These are phyloP conservation scores for Spilogale gracilis DNA, from an alignment of 2,113 vertebrate genomes.

Conservation along the genomic window DNA sequence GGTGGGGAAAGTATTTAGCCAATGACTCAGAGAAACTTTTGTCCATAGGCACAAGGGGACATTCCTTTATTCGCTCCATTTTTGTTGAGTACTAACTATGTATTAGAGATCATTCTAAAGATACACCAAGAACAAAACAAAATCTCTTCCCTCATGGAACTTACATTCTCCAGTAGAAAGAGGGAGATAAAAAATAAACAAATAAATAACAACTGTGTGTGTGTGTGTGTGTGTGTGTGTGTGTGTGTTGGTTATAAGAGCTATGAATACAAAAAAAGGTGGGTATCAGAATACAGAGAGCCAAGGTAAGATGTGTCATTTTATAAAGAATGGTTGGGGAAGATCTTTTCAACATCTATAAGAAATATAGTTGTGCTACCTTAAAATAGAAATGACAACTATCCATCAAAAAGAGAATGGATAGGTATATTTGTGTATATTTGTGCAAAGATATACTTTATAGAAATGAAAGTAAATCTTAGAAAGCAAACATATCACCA, in stretches of 20 bases:
- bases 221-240: not conserved
- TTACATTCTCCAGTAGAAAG: not conserved
- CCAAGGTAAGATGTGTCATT: not conserved
- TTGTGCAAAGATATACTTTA: not conserved
- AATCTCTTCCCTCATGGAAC: not conserved
- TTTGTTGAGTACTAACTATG: not conserved
- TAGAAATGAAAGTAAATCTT: not conserved
- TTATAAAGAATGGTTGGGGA: not conserved
- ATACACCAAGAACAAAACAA: conserved; percentile 12
- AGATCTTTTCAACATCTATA: not conserved
- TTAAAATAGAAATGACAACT: conserved; percentile 35
- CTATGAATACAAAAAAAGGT: not conserved
- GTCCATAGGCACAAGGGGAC: not conserved
- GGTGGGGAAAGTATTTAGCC: not conserved
- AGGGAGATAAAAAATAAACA: not conserved
- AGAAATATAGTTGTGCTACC: not conserved
- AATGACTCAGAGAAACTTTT: conserved; percentile 30
- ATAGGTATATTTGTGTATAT: not conserved
- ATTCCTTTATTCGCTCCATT: not conserved
- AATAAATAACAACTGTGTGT: not conserved
- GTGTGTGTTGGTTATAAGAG: not conserved
- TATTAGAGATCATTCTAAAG: not conserved
- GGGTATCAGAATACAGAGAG: not conserved
- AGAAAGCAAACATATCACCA: not conserved
- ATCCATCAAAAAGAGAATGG: not conserved